Evolutionary conservation across 2,797 vertebrate species (phyloP).

Genomic region (Austrolebias charrua): DNA sequence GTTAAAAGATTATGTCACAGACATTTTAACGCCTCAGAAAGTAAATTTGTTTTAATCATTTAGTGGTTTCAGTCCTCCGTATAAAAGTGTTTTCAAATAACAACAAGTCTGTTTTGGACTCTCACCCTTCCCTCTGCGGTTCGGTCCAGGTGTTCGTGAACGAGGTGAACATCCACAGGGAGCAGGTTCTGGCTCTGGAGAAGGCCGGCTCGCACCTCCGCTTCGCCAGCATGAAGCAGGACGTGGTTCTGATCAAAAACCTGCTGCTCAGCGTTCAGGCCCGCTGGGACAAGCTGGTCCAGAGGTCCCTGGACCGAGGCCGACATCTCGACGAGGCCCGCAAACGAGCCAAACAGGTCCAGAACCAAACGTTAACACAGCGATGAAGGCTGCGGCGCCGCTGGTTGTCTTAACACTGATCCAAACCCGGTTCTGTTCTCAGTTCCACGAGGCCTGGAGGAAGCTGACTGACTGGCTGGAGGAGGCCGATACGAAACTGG

Average conservation of each 20-base stretch:
- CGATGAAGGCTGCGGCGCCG: too few species aligned
- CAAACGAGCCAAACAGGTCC: slow-evolving; percentile 94
- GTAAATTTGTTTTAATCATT: too few species aligned
- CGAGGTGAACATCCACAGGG: slow-evolving; percentile 95
- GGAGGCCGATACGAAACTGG: slow-evolving; percentile 94
- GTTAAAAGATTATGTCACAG: too few species aligned
- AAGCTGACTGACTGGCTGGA: slow-evolving; percentile 97
- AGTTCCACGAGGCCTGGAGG: slow-evolving; percentile 99
- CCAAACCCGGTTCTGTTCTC: slow-evolving; percentile 2
- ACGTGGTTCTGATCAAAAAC: slow-evolving; percentile 98
- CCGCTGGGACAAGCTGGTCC: slow-evolving; percentile 98
- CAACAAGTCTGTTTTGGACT: too few species aligned
- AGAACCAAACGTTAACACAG: too few species aligned
- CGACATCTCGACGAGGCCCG: slow-evolving; percentile 93
- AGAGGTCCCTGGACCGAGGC: slow-evolving; percentile 94
- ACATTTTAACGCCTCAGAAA: too few species aligned
- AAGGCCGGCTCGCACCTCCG: slow-evolving; percentile 95
- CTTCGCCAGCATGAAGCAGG: slow-evolving; percentile 97
- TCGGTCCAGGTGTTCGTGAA: slow-evolving; percentile 91
- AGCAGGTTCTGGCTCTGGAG: slow-evolving; percentile 94
- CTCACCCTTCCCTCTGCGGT: background rate
- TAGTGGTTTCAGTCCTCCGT: too few species aligned
- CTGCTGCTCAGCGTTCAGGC: slow-evolving; percentile 96
- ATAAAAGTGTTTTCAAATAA: too few species aligned
- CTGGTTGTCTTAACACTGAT: too few species aligned